Base-by-base conservation (phyloP, 2,797 vertebrate genomes). In the Anguilla marmorata region DNA sequence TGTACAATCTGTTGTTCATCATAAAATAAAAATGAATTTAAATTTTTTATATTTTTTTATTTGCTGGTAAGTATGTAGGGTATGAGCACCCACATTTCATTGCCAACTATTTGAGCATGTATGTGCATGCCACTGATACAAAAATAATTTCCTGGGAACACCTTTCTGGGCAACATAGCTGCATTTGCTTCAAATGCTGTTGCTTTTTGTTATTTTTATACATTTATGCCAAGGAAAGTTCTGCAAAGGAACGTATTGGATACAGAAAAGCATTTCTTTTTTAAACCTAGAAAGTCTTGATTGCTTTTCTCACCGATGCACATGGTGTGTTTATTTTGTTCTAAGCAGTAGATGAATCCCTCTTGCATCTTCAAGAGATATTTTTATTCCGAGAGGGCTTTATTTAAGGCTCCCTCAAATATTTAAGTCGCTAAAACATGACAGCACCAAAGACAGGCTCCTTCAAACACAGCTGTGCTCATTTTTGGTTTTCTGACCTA, bases 381-480 rank as follows among this genome's bases (percentile, higher is more conserved):
- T 48, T 82, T 82, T 82, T 82, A 82, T 82, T 82, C 79, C 50
- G 45, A 50, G 79, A 50, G 79, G 79, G 24, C 41, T 16, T 41
- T 6, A 41, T 82, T 45, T 82, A 48, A 50, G 8, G 41, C 21
- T 48, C 79, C 24, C 79, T 48, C 45, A 82, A 82, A 82, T 82
- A 50, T 50, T 82, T n/a, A 50, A 88, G 93, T 94, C 93, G 94
- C 93, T 92, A 95, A 95, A 95, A 95, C 94, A 95, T 93, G 95
- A 95, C 94, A 94, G 94, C 93, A 94, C 94, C 93, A 93, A 93
- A 93, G 94, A 95, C 94, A 90, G 94, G 93, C 94, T 93, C 95
- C 93, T 86, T 92, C 92, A 94, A 95, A 88, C 86, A 76, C 63
- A 88, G 45, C 66, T 89, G 90, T 84, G 88, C 90, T 90, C 89